Percentiles rank a stretch among this genome's conserved stretches.
Conservation (phyloP, 2,797 vertebrate species). For the Enteromius paludinosus region DNA sequence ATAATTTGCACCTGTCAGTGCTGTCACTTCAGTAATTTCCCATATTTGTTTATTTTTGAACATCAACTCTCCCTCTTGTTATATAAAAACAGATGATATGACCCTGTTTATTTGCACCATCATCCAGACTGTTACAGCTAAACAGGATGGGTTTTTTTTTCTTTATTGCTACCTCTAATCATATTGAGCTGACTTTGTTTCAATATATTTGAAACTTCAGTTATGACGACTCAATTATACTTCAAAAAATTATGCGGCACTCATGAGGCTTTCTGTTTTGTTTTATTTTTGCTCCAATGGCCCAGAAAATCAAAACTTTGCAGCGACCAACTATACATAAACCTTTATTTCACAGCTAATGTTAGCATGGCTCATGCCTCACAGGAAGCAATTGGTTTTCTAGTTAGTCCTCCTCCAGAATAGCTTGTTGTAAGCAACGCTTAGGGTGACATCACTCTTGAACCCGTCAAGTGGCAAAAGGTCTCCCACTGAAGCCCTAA, state of each 20-base stretch:
- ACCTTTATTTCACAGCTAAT: constrained; percentile 31
- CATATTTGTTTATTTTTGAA: constrained; percentile 58
- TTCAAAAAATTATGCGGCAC: not conserved
- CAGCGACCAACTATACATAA: not conserved
- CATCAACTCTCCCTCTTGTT: constrained; percentile 16
- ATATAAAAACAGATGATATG: not conserved
- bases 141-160: too few species aligned
- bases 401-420: not conserved
- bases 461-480: constrained; percentile 51
- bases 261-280: constrained; percentile 18
- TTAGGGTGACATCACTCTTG: constrained; percentile 16
- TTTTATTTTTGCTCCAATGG: constrained; percentile 35
- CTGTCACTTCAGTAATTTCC: constrained; percentile 60
- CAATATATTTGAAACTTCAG: constrained; percentile 7
- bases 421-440: constrained; percentile 11
- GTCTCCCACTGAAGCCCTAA: constrained; percentile 49
- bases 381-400: constrained; percentile 34
- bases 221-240: not conserved
- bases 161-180: not conserved
- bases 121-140: not conserved
- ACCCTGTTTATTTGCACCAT: constrained; percentile 7
- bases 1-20: constrained; percentile 58
- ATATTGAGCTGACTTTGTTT: constrained; percentile 6
- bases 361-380: not conserved
- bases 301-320: constrained; percentile 32